These are phyloP conservation scores for Ophion ellenae DNA, from an alignment of 2,888 invertebrate genomes.

Conservation along the genomic window DNA sequence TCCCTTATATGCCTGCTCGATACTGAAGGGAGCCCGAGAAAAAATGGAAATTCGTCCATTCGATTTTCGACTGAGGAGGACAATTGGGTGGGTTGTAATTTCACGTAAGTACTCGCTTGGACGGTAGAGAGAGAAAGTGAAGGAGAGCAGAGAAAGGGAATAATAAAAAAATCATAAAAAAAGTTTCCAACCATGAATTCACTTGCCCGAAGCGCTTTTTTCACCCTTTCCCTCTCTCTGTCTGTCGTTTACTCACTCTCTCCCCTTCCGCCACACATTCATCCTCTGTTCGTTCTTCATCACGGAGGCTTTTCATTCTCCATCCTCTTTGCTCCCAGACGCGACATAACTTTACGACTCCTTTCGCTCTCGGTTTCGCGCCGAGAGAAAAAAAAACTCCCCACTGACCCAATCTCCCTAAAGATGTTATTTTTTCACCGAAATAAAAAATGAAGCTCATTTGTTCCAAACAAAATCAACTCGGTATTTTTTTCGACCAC, in stretches of 20 bases:
- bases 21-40: not conserved
- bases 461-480: not conserved
- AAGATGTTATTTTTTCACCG: not conserved
- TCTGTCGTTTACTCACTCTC: constrained; percentile 33
- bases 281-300: constrained; percentile 25
- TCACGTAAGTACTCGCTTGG: not conserved
- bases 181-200: constrained; percentile 19
- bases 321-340: constrained; percentile 15
- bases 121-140: not conserved
- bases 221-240: not conserved
- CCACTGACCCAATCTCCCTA: not conserved
- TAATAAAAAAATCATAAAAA: constrained; percentile 14
- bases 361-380: constrained; percentile 38
- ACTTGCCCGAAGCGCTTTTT: constrained; percentile 13
- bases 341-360: constrained; percentile 43
- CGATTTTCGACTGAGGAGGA: not conserved
- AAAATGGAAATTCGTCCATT: not conserved
- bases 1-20: not conserved
- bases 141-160: not conserved
- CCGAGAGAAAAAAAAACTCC: constrained; percentile 22
- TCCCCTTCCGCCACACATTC: constrained; percentile 18
- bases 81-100: not conserved
- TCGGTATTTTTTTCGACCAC: not conserved
- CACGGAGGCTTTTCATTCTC: constrained; percentile 11
- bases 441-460: not conserved